These are phyloP conservation scores for Ridgeia piscesae DNA, from an alignment of 1,140 invertebrate genomes.

Conservation along the genomic window DNA sequence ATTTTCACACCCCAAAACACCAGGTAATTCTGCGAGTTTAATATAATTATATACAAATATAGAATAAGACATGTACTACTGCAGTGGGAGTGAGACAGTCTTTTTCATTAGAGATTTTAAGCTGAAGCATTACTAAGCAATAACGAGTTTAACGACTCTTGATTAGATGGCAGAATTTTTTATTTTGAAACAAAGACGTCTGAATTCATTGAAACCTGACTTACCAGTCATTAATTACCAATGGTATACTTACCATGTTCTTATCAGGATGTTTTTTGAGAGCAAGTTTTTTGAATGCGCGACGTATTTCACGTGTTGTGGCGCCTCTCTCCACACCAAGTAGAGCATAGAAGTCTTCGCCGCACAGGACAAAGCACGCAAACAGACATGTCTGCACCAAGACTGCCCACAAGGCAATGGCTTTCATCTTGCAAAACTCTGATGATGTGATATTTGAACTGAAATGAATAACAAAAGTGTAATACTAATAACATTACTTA, in stretches of 20 bases:
- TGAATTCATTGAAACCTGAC: not conserved
- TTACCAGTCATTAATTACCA: not conserved
- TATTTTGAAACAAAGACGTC: not conserved
- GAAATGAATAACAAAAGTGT: not conserved
- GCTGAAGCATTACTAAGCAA: too few relatives aligned
- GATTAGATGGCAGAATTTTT: too few relatives aligned
- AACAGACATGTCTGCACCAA: not conserved
- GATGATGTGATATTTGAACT: not conserved
- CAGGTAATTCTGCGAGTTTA: too few relatives aligned
- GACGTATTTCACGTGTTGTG: conserved; percentile 73
- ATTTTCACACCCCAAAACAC: too few relatives aligned
- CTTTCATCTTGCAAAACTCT: not conserved
- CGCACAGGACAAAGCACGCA: conserved; percentile 5
- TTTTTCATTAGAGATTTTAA: too few relatives aligned
- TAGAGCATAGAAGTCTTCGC: conserved; percentile 69
- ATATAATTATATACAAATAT: too few relatives aligned
- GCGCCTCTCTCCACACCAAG: conserved; percentile 72
- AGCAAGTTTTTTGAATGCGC: conserved; percentile 80
- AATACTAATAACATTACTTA: not conserved
- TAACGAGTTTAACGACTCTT: too few relatives aligned
- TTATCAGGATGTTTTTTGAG: conserved; percentile 82
- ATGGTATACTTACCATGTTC: conserved; percentile 58
- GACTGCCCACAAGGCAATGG: not conserved
- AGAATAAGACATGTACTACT: too few relatives aligned
- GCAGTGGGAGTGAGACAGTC: too few relatives aligned